A percentile compares a stretch with the other conserved stretches of the same genome.
Conservation (phyloP, 2,113 vertebrate species). For the Syngnathus typhle region DNA sequence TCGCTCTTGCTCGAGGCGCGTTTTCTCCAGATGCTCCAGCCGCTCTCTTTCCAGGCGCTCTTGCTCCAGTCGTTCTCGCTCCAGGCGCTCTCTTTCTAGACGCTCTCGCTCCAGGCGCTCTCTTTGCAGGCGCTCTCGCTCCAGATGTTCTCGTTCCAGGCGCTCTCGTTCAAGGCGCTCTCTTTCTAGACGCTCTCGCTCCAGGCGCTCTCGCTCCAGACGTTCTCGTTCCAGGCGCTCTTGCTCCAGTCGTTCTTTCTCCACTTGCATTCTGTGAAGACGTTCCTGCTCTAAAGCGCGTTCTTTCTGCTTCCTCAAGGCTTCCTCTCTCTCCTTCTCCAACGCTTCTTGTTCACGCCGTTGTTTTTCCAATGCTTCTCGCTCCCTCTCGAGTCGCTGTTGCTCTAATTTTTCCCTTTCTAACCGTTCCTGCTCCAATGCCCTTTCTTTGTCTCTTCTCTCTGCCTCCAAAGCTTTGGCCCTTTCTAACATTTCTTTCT, state of each 20-base stretch:
- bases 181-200: no score
- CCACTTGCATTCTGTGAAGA: slow-evolving; percentile 1
- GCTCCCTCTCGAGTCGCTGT: slow-evolving; percentile 8
- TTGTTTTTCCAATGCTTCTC: slow-evolving; percentile 23
- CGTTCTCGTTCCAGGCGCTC: not conserved
- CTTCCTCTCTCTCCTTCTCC: slow-evolving; percentile 24
- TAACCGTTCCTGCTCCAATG: slow-evolving; percentile 11
- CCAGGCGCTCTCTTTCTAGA: no score
- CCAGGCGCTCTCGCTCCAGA: not conserved
- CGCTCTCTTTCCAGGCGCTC: no score
- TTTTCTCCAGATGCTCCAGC: no score
- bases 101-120: no score
- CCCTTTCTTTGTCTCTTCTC: not conserved
- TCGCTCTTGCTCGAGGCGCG: slow-evolving; percentile 22
- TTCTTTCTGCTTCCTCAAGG: slow-evolving; percentile 26
- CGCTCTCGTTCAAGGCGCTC: no score
- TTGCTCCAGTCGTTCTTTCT: not conserved
- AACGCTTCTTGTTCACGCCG: slow-evolving; percentile 22
- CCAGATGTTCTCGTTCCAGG: no score
- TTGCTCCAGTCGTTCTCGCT: no score
- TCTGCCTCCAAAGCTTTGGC: slow-evolving; percentile 31
- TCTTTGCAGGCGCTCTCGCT: no score
- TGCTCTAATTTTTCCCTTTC: slow-evolving; percentile 20
- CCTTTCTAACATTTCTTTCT: slow-evolving; percentile 37
- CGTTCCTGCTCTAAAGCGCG: slow-evolving; percentile 32